phyloP scores from a whole-genome alignment of 2,113 vertebrate genomes.

The Sinocyclocheilus anophthalmus region DNA sequence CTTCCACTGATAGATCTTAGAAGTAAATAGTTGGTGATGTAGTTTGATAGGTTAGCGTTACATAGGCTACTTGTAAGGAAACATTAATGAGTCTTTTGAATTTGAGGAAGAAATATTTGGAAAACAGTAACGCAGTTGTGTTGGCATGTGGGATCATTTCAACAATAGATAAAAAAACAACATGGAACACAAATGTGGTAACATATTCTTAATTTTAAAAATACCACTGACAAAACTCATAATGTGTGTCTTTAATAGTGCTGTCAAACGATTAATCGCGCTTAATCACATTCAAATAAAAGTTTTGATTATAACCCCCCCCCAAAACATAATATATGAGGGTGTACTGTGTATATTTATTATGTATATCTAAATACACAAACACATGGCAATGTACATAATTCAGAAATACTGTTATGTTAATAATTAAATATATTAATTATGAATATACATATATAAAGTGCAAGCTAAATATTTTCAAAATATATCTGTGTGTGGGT shows the following conservation, averaged over 20 bases:
- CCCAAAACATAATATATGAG: no score
- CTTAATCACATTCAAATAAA: no score
- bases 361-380: no score
- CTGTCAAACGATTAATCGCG: no score
- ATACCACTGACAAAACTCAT: neutral
- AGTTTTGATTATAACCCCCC: no score
- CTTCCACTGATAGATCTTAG: neutral
- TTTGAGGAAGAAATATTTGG: neutral
- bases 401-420: no score
- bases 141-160: neutral
- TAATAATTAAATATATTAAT: no score
- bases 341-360: no score
- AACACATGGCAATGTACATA: no score
- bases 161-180: neutral
- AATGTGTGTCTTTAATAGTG: neutral
- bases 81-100: neutral
- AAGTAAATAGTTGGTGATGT: neutral
- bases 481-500: no score
- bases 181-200: neutral
- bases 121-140: neutral
- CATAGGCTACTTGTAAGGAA: neutral
- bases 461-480: no score
- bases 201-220: neutral
- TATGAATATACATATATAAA: no score
- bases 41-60: neutral